Evolutionary conservation across 2,888 invertebrate genomes (phyloP).

Genomic region (Clistopyga incitator): DNA sequence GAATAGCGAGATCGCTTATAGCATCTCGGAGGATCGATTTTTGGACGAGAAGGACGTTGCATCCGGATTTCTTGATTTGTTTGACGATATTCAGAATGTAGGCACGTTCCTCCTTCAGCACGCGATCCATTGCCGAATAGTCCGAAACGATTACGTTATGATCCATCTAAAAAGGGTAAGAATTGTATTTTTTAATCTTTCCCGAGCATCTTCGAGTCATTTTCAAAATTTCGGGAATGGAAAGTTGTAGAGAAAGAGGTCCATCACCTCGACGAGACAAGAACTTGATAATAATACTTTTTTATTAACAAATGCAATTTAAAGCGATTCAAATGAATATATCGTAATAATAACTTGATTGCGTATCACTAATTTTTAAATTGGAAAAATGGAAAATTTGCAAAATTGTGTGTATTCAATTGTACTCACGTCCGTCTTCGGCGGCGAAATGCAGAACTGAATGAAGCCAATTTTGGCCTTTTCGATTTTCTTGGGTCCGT

Average conservation of each 20-base stretch:
- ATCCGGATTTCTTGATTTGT: constrained; percentile 99
- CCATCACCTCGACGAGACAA: too few relatives aligned
- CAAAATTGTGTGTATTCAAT: not conserved
- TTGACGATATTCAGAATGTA: constrained; percentile 99
- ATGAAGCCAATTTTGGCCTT: constrained; percentile 99
- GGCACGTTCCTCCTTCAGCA: constrained; percentile 97
- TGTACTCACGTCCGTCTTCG: constrained; percentile 96
- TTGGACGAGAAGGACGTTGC: constrained; percentile 97
- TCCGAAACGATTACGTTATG: constrained; percentile 98
- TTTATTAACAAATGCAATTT: too few relatives aligned
- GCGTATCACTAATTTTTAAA: too few relatives aligned
- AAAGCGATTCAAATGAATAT: too few relatives aligned
- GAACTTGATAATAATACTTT: too few relatives aligned
- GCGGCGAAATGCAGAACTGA: constrained; percentile 99
- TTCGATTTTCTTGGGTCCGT: constrained; percentile 96
- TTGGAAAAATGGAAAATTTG: too few relatives aligned
- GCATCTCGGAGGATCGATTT: constrained; percentile 95
- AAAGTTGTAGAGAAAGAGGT: too few relatives aligned
- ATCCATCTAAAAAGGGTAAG: constrained; percentile 90
- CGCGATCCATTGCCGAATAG: constrained; percentile 99
- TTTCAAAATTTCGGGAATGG: too few relatives aligned
- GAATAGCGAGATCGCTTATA: constrained; percentile 97
- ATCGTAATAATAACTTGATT: too few relatives aligned
- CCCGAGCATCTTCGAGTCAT: too few relatives aligned
- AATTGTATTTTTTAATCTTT: not conserved